These are phyloP conservation scores for Phyllostomus hastatus DNA, from an alignment of 2,113 vertebrate species.

Conservation along the genomic window DNA sequence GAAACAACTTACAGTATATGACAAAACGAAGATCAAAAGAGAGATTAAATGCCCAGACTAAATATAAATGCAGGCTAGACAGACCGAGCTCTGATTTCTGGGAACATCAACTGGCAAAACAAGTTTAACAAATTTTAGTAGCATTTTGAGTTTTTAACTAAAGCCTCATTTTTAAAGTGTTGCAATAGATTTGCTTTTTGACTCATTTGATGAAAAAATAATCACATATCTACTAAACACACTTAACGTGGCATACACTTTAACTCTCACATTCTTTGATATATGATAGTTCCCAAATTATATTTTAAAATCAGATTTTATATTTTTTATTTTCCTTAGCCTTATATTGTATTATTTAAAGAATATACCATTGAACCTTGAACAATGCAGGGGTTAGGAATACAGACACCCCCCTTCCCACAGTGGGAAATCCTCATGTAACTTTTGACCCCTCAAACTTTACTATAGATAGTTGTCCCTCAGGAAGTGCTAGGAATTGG, in stretches of 20 bases:
- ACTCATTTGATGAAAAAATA: slow-evolving; percentile 2
- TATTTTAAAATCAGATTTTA: background rate
- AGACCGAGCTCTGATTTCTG: slow-evolving; percentile 70
- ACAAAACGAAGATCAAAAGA: slow-evolving; percentile 76
- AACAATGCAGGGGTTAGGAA: background rate
- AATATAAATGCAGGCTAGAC: slow-evolving; percentile 72
- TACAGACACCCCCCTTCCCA: background rate
- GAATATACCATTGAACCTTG: background rate
- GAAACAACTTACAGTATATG: slow-evolving; percentile 67
- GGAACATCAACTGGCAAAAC: slow-evolving; percentile 70
- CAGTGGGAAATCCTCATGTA: background rate
- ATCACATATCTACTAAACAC: background rate
- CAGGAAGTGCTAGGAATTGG: too few species aligned
- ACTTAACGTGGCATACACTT: background rate
- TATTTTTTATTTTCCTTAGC: slow-evolving; percentile 24
- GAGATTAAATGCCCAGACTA: slow-evolving; percentile 73
- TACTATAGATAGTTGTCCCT: background rate
- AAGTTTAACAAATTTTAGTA: slow-evolving; percentile 66
- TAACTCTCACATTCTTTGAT: background rate
- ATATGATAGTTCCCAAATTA: background rate
- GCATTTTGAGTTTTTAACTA: slow-evolving; percentile 66
- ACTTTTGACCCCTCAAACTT: background rate
- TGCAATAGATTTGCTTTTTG: slow-evolving; percentile 38
- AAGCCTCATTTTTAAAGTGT: slow-evolving; percentile 39
- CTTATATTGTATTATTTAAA: slow-evolving; percentile 14